A percentile compares a stretch with the other conserved stretches of the same genome.
Evolutionary conservation across 2,797 vertebrate species (phyloP).

Genomic region (Urosaurus nigricauda): DNA sequence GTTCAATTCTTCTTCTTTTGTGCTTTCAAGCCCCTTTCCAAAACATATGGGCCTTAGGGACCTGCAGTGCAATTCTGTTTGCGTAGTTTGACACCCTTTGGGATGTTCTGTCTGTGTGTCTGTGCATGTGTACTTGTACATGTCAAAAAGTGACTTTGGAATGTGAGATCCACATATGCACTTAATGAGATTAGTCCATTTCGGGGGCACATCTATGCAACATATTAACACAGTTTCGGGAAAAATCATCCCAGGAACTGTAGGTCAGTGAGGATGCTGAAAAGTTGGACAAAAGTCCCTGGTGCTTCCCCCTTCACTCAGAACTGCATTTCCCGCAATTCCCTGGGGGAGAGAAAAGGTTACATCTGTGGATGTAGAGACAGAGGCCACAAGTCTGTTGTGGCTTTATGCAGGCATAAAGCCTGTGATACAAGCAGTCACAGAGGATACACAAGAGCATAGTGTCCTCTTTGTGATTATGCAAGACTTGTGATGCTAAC

Average conservation of each 20-base stretch:
- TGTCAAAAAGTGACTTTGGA: neutral
- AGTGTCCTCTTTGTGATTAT: no score
- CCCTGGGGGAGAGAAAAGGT: no score
- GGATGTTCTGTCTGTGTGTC: no score
- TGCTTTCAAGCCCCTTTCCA: slow-evolving; percentile 58
- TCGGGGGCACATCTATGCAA: neutral
- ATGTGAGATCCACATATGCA: neutral
- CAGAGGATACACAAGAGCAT: no score
- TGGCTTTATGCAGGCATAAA: no score
- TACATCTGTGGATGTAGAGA: neutral
- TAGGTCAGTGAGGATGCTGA: neutral
- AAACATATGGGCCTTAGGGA: slow-evolving; percentile 49
- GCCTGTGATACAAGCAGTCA: no score
- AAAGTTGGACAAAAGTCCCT: neutral
- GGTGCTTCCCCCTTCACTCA: neutral
- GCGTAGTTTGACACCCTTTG: neutral
- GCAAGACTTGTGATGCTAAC: no score
- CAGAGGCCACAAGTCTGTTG: no score
- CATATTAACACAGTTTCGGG: neutral
- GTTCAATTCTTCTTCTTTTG: slow-evolving; percentile 46
- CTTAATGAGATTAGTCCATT: neutral
- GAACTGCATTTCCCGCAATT: neutral
- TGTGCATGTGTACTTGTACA: no score
- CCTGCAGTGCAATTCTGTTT: slow-evolving; percentile 56
- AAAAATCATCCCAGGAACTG: neutral